phyloP scores from a whole-genome alignment of 1,140 invertebrate genomes.

The Zaprionus africanus region DNA sequence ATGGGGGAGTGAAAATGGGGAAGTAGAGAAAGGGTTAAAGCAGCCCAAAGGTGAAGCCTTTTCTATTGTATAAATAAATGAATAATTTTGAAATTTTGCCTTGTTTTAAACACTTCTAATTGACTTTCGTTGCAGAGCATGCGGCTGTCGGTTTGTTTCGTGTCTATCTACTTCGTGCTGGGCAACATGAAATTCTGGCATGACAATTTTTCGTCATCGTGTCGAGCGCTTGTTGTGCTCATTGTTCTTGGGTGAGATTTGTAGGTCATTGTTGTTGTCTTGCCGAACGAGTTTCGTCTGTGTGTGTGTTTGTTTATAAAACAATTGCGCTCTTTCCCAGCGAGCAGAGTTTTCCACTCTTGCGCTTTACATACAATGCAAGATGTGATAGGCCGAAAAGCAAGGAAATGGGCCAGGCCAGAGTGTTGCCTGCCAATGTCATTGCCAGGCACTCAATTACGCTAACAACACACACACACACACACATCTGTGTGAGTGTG shows the following conservation, averaged over 20 bases:
- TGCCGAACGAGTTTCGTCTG: slow-evolving; percentile 66
- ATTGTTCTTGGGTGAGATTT: slow-evolving; percentile 65
- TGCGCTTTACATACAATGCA: slow-evolving; percentile 63
- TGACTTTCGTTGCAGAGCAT: slow-evolving; percentile 38
- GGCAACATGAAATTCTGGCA: slow-evolving; percentile 62
- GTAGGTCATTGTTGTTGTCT: slow-evolving; percentile 63
- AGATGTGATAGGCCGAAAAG: slow-evolving; percentile 43
- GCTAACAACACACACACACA: slow-evolving; percentile 6
- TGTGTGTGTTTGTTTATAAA: slow-evolving; percentile 36
- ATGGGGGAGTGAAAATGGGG: neutral
- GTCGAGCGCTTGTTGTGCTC: slow-evolving; percentile 27
- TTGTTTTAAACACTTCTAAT: no score
- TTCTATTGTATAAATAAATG: no score
- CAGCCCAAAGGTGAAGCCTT: no score
- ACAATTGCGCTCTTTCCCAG: slow-evolving; percentile 79
- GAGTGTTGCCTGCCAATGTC: slow-evolving; percentile 57
- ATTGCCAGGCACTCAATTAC: slow-evolving; percentile 58
- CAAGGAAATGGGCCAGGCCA: slow-evolving; percentile 58
- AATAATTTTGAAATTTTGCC: no score
- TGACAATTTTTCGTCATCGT: slow-evolving; percentile 63
- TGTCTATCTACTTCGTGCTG: slow-evolving; percentile 34
- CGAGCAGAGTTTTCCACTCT: slow-evolving; percentile 21
- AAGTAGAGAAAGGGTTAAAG: no score
- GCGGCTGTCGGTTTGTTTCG: slow-evolving; percentile 20
- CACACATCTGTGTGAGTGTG: neutral